phyloP scores from a whole-genome alignment of 2,888 invertebrate genomes.

The Mamestra brassicae region DNA sequence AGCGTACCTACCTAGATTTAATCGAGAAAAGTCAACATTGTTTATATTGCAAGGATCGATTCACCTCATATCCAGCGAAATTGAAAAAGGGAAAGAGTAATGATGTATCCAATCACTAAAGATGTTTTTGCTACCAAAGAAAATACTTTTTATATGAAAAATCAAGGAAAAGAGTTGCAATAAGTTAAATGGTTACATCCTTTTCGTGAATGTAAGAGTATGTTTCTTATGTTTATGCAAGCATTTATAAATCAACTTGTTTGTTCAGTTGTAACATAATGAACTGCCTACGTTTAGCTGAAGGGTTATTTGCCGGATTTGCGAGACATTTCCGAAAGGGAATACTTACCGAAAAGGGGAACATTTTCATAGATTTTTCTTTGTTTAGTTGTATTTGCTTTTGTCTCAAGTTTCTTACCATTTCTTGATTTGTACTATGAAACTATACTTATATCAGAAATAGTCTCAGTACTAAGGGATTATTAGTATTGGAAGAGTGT shows the following conservation, averaged over 20 bases:
- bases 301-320: slow-evolving; percentile 10
- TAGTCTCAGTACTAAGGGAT: not conserved
- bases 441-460: not conserved
- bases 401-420: not conserved
- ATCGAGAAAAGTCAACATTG: no score
- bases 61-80: no score
- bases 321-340: not conserved
- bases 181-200: not conserved
- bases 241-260: slow-evolving; percentile 44
- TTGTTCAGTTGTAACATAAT: slow-evolving; percentile 25
- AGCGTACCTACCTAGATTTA: no score
- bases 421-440: not conserved
- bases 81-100: not conserved
- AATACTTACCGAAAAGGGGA: slow-evolving; percentile 3
- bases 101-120: not conserved
- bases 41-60: no score
- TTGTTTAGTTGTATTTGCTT: not conserved
- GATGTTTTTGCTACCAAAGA: not conserved
- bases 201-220: not conserved
- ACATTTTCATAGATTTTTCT: slow-evolving; percentile 5
- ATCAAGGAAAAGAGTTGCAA: not conserved
- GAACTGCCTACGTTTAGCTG: slow-evolving; percentile 11
- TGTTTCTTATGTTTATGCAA: not conserved
- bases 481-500: not conserved
- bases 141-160: not conserved